phyloP scores from a whole-genome alignment of 2,113 vertebrate species.

The Tiliqua scincoides region DNA sequence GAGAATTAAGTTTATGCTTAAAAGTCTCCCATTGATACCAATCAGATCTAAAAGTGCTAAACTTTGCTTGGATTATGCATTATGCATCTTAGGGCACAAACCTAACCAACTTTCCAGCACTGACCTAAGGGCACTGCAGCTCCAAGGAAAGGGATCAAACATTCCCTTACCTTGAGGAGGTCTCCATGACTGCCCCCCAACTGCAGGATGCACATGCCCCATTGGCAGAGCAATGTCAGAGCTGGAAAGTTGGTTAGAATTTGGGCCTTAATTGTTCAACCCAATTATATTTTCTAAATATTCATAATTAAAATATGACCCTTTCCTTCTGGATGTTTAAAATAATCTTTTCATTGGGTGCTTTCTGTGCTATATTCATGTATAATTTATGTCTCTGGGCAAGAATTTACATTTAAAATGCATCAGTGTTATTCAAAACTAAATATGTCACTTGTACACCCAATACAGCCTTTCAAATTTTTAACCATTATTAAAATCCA shows the following conservation, averaged over 20 bases:
- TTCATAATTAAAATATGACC: neutral
- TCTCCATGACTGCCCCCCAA: too few relatives aligned
- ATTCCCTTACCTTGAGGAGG: too few relatives aligned
- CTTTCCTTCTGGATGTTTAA: neutral
- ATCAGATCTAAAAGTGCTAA: neutral
- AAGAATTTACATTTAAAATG: slow-evolving; percentile 27
- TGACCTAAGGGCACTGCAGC: too few relatives aligned
- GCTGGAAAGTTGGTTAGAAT: too few relatives aligned
- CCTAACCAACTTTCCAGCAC: too few relatives aligned
- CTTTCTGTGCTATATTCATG: neutral
- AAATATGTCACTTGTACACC: slow-evolving; percentile 6
- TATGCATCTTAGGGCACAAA: too few relatives aligned
- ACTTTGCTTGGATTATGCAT: neutral
- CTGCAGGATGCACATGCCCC: too few relatives aligned
- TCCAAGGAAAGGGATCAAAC: too few relatives aligned
- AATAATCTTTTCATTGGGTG: neutral
- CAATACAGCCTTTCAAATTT: neutral
- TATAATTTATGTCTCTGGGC: slow-evolving; percentile 37
- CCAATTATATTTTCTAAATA: neutral
- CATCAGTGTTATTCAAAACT: neutral
- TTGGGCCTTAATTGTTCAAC: neutral
- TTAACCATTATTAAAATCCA: neutral
- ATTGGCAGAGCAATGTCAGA: too few relatives aligned
- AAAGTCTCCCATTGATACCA: neutral
- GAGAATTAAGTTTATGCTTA: neutral